Evolutionary conservation across 2,113 vertebrate genomes (phyloP).

Genomic region (Entosphenus tridentatus): DNA sequence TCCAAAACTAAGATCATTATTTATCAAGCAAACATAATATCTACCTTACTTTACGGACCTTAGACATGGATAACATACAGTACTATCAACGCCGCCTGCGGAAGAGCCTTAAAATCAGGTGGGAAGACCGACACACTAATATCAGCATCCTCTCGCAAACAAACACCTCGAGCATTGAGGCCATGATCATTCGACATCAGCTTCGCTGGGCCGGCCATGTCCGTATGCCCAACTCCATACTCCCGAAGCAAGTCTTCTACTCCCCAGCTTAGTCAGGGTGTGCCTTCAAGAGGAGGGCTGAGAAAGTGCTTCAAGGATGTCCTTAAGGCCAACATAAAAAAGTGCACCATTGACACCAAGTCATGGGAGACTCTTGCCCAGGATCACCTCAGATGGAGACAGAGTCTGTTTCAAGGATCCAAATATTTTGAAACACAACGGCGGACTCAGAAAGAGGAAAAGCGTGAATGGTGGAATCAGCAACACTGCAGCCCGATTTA

Average conservation of each 20-base stretch:
- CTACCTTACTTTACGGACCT: background rate
- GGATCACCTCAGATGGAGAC: background rate
- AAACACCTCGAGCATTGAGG: slow-evolving; percentile 2
- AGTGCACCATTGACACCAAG: background rate
- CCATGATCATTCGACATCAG: slow-evolving; percentile 4
- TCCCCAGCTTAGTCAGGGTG: background rate
- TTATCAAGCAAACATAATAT: background rate
- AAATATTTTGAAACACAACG: too few relatives aligned
- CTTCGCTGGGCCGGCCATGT: background rate
- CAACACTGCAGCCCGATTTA: too few relatives aligned
- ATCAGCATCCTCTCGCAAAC: background rate
- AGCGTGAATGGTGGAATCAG: too few relatives aligned
- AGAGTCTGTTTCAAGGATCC: background rate
- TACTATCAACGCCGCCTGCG: background rate
- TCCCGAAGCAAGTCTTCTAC: background rate
- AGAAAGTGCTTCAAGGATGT: slow-evolving; percentile 3
- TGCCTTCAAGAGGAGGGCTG: background rate
- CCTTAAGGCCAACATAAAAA: slow-evolving; percentile 2
- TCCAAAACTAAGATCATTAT: background rate
- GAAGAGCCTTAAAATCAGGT: slow-evolving; percentile 2
- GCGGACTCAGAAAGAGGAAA: too few relatives aligned
- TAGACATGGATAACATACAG: background rate
- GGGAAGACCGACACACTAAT: background rate
- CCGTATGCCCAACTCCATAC: background rate
- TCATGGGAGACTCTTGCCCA: slow-evolving; percentile 1